A percentile compares a stretch with the other conserved stretches of the same genome.
Evolutionary conservation across 2,888 invertebrate genomes (phyloP).

Genomic region (Eueremaeus valkanovi): DNA sequence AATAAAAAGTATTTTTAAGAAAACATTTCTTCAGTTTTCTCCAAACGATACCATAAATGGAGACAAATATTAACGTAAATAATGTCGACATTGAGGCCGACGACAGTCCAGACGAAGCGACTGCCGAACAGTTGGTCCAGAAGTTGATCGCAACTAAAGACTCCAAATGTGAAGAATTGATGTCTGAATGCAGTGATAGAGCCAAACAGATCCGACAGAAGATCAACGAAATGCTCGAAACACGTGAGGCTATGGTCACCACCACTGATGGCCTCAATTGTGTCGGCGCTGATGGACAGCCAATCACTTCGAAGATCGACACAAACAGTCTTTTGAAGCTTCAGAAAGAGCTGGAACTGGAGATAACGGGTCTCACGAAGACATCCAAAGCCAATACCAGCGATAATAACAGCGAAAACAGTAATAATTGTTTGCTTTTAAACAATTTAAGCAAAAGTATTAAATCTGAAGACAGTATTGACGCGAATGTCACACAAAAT

Average conservation of each 20-base stretch:
- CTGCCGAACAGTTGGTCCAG: neutral
- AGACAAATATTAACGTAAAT: neutral
- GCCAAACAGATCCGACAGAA: conserved; percentile 43
- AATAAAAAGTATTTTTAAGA: no score
- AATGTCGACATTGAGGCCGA: neutral
- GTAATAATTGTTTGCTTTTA: neutral
- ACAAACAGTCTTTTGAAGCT: conserved; percentile 16
- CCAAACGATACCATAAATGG: conserved; percentile 14
- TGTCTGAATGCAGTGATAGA: conserved; percentile 42
- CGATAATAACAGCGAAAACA: neutral
- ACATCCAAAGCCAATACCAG: neutral
- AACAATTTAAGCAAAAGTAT: neutral
- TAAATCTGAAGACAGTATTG: conserved; percentile 41
- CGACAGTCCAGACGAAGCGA: neutral
- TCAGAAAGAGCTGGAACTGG: conserved; percentile 9
- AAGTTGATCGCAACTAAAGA: neutral
- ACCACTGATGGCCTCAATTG: neutral
- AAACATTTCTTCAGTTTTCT: neutral
- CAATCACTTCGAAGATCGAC: neutral
- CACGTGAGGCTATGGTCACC: conserved; percentile 35
- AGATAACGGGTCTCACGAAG: conserved; percentile 9
- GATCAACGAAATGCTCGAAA: conserved; percentile 42
- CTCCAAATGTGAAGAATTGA: conserved; percentile 26
- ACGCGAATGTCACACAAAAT: conserved; percentile 41
- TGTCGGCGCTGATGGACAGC: neutral